These are phyloP conservation scores for Mystacides longicornis DNA, from an alignment of 2,888 invertebrate species.

Conservation along the genomic window DNA sequence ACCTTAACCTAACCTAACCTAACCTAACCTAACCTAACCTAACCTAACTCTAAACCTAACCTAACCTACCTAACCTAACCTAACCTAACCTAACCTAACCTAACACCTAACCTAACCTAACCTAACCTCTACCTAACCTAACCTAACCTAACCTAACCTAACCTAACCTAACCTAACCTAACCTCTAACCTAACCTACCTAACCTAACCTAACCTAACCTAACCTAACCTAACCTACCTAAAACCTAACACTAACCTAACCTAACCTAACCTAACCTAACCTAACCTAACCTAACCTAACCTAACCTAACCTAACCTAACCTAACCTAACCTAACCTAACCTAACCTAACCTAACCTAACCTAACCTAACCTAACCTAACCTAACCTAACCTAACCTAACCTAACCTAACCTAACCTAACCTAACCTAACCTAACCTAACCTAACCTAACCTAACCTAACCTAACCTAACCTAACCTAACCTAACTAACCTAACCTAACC, in stretches of 20 bases:
- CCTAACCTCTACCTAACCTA: constrained; percentile 10
- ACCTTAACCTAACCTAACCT: constrained; percentile 18
- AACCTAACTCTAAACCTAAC: constrained; percentile 11
- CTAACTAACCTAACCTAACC: neutral
- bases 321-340: neutral
- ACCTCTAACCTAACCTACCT: too few relatives aligned
- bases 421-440: constrained; percentile 9
- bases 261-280: neutral
- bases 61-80: constrained; percentile 11
- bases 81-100: constrained; percentile 7
- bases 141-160: constrained; percentile 19
- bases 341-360: neutral
- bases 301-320: neutral
- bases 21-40: constrained; percentile 8
- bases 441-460: neutral
- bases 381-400: neutral
- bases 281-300: neutral
- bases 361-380: neutral
- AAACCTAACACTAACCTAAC: neutral
- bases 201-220: constrained; percentile 26
- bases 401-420: constrained; percentile 15
- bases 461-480: neutral
- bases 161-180: constrained; percentile 24
- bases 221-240: constrained; percentile 23
- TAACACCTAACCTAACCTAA: constrained; percentile 9